Conservation (phyloP, 2,888 invertebrate species). For the Chaitophorus viminalis region DNA sequence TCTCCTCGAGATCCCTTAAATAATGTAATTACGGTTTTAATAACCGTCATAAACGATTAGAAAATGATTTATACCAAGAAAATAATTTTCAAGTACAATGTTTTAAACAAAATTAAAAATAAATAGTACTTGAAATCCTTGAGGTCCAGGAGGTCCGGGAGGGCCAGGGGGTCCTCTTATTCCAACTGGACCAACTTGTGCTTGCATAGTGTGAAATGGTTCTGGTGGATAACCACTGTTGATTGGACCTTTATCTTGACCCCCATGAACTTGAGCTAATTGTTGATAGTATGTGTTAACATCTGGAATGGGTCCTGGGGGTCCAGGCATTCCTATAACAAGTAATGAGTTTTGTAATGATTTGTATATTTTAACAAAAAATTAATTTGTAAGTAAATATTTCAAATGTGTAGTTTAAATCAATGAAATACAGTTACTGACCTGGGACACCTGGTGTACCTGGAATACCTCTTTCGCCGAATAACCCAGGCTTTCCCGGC, state of each 20-base stretch:
- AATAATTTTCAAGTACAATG: background rate
- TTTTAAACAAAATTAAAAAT: conserved; percentile 3
- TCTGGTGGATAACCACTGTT: conserved; percentile 72
- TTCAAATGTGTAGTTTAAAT: background rate
- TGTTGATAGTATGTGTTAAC: conserved; percentile 76
- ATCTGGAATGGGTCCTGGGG: conserved; percentile 64
- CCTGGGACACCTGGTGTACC: conserved; percentile 64
- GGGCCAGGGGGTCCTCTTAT: conserved; percentile 81
- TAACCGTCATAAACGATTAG: background rate
- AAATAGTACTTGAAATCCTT: conserved; percentile 71
- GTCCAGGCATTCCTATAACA: conserved; percentile 64
- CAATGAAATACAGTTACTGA: background rate
- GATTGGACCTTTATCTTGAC: conserved; percentile 81
- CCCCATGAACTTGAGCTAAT: conserved; percentile 76
- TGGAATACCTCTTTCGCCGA: conserved; percentile 63
- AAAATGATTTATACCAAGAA: background rate
- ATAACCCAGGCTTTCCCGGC: conserved; percentile 63
- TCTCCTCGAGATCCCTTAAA: conserved; percentile 80
- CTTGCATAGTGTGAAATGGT: conserved; percentile 80
- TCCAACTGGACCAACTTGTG: conserved; percentile 82
- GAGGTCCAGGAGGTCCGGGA: conserved; percentile 74
- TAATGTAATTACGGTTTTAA: background rate
- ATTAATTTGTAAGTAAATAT: background rate
- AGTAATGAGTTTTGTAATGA: background rate
- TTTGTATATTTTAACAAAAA: background rate